Evolutionary conservation across 1,140 invertebrate species (phyloP), one percentile per base, ranked within the genome.

Genomic region (Scaptodrosophila lebanonensis): DNA sequence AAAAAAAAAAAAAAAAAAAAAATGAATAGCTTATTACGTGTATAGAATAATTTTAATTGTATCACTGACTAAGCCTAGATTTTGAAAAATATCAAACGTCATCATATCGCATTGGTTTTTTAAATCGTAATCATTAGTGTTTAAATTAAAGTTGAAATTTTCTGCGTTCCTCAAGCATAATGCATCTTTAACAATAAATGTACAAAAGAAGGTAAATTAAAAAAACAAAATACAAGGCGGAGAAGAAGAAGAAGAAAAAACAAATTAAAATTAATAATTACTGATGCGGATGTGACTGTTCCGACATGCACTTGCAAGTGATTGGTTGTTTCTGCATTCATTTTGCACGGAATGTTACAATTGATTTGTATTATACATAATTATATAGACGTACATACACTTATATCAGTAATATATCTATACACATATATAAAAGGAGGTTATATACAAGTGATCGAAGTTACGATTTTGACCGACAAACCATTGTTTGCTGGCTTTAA

Each of bases 221-320:
- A 63, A 30, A 56, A 58, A 61, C 56, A 59, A 40, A 12, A 39
- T 32, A 22, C 0, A 22, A 32, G 17, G 2, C 11, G 58, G 29
- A 56, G 32, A 57, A 29, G 13, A 9, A 11, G 35, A 18, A n/a
- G 13, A 7, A 30, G 20, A 30, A 18, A 32, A 58, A 58, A 22
- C 17, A 57, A 79, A 75, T 79, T 82, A 73, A 82, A 82, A 79
- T 79, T 79, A 79, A 79, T 79, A 79, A 79, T 79, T 79, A 79
- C 75, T 79, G 75, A 75, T 79, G 75, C 75, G 75, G 75, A 79
- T 79, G 75, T 82, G 75, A 79, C 75, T 76, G 59, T 25, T 8
- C 69, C 66, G 39, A 66, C 69, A 73, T 40, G 29, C 39, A 54
- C 42, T 49, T 56, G 60, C 71, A 51, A 62, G 42, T 15, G 44